These are phyloP conservation scores for Lepidochrysops patricia DNA, from an alignment of 2,888 invertebrate species.

Conservation along the genomic window DNA sequence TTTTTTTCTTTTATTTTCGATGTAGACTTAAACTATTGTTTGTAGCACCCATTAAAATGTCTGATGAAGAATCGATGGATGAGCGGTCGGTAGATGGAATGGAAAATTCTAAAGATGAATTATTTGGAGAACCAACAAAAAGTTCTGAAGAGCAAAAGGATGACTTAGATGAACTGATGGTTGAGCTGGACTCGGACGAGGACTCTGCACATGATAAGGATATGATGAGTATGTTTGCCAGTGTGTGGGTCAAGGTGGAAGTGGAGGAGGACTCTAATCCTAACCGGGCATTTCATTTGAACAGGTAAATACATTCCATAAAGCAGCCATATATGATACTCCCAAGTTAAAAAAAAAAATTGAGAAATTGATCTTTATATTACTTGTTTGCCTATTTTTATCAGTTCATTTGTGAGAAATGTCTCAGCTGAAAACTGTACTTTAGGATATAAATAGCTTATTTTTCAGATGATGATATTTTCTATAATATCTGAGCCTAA, in stretches of 20 bases:
- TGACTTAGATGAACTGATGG: background rate
- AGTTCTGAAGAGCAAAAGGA: background rate
- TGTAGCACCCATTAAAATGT: slow-evolving; percentile 10
- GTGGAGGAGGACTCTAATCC: slow-evolving; percentile 23
- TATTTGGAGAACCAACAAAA: background rate
- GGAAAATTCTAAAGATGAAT: background rate
- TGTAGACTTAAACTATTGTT: background rate
- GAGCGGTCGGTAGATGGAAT: background rate
- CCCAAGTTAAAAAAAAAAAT: too few relatives aligned
- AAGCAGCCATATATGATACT: too few relatives aligned
- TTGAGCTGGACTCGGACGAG: slow-evolving; percentile 14
- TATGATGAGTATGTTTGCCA: slow-evolving; percentile 41
- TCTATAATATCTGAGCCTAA: too few relatives aligned
- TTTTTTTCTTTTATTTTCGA: too few relatives aligned
- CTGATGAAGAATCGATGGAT: slow-evolving; percentile 10
- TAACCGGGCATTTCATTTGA: background rate
- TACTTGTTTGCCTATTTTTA: background rate
- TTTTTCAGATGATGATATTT: too few relatives aligned
- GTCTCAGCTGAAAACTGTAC: too few relatives aligned
- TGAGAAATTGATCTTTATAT: too few relatives aligned
- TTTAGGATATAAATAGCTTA: too few relatives aligned
- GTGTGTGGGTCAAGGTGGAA: slow-evolving; percentile 50
- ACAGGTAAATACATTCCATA: too few relatives aligned
- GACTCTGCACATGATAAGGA: slow-evolving; percentile 24
- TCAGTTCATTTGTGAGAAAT: too few relatives aligned